phyloP scores from a whole-genome alignment of 2,888 invertebrate species.

The Drosophila suboccidentalis region DNA sequence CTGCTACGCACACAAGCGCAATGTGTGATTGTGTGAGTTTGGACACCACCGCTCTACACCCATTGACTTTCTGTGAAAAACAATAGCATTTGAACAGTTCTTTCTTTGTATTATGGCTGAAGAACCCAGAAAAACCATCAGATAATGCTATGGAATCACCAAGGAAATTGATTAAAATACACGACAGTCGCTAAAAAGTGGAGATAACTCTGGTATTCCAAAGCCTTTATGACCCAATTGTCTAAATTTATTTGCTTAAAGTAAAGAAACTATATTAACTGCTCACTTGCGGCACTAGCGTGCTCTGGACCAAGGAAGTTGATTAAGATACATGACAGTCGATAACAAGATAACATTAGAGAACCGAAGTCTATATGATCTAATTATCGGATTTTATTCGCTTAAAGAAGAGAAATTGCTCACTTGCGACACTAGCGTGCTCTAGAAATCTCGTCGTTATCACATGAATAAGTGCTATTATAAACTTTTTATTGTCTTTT shows the following conservation, averaged over 20 bases:
- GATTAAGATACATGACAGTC: neutral
- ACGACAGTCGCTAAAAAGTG: neutral
- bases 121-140: neutral
- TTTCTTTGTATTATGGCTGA: neutral
- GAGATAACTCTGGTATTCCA: neutral
- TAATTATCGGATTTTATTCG: neutral
- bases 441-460: neutral
- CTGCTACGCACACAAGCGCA: no score
- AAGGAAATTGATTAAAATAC: neutral
- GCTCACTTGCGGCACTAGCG: neutral
- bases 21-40: no score
- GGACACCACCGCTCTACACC: neutral
- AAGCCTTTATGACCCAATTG: neutral
- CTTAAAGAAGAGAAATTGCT: neutral
- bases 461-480: neutral
- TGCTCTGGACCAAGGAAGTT: neutral
- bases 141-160: neutral
- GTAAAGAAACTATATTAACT: neutral
- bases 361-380: no score
- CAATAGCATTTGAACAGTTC: neutral
- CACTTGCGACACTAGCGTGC: neutral
- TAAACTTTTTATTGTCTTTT: neutral
- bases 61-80: conserved; percentile 6
- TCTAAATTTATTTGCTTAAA: neutral
- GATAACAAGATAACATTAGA: no score